Evolutionary conservation across 2,797 vertebrate species (phyloP).

Genomic region (Avahi laniger): DNA sequence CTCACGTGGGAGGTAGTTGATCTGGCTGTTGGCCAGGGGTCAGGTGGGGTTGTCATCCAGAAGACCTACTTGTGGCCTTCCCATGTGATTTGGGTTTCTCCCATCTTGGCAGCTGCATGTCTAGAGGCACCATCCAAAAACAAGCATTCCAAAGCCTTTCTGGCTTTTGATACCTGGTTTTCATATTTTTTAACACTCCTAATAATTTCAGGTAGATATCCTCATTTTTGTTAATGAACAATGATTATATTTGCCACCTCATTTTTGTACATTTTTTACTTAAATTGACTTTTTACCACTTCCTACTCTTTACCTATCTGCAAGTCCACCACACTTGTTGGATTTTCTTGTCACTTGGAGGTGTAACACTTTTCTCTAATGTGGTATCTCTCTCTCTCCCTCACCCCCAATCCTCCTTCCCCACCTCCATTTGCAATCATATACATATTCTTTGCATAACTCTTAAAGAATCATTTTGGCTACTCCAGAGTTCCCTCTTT

Average conservation of each 20-base stretch:
- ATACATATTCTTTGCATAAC: not conserved
- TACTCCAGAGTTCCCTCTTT: not conserved
- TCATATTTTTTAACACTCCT: not conserved
- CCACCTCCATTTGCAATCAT: not conserved
- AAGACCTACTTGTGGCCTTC: not conserved
- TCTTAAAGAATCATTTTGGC: not conserved
- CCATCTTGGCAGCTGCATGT: not conserved
- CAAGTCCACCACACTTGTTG: not conserved
- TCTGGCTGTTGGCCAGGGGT: not conserved
- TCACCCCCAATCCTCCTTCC: not conserved
- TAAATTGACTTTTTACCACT: not conserved
- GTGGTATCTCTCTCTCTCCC: too few species aligned
- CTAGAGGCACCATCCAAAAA: not conserved
- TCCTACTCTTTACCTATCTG: not conserved
- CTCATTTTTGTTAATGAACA: conserved; percentile 1
- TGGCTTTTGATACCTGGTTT: conserved; percentile 2
- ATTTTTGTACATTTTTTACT: conserved; percentile 4
- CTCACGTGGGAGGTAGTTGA: not conserved
- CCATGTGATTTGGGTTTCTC: not conserved
- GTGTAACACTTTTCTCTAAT: not conserved
- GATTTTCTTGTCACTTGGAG: not conserved
- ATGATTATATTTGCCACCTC: not conserved
- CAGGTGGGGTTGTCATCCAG: not conserved
- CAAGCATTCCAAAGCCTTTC: not conserved
- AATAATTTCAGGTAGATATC: not conserved